Conservation (phyloP, 2,113 vertebrate species). For the Charina bottae region DNA sequence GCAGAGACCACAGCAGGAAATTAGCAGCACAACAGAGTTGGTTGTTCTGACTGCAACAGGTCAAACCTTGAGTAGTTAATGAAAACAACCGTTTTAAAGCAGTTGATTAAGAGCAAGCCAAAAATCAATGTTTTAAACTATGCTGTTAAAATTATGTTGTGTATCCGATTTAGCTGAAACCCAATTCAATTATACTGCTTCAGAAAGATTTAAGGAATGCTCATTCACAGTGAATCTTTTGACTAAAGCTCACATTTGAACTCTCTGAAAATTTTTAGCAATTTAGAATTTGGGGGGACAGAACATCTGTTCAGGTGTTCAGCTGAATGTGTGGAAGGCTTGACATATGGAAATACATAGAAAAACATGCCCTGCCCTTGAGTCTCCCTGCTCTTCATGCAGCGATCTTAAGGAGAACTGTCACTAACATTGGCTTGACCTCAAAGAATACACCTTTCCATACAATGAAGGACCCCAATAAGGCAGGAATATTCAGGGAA, state of each 20-base stretch:
- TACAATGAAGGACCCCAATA: neutral
- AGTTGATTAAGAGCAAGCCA: neutral
- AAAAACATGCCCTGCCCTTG: neutral
- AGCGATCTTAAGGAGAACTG: neutral
- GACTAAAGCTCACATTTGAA: neutral
- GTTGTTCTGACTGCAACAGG: neutral
- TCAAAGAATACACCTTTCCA: neutral
- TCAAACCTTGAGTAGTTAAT: neutral
- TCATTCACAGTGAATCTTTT: neutral
- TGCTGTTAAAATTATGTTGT: neutral
- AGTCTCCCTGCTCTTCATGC: neutral
- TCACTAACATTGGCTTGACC: neutral
- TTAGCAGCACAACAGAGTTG: neutral
- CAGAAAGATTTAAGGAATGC: neutral
- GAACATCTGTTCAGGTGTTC: neutral
- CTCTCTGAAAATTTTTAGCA: neutral
- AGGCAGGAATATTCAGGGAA: neutral
- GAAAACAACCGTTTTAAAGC: neutral
- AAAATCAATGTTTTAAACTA: neutral
- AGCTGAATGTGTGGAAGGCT: neutral
- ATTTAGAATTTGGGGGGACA: neutral
- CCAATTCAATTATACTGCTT: neutral
- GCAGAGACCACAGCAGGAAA: neutral
- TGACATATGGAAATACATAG: neutral
- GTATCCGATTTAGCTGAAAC: neutral